Evolutionary conservation across 2,797 vertebrate genomes (phyloP).

Genomic region (Luscinia luscinia): DNA sequence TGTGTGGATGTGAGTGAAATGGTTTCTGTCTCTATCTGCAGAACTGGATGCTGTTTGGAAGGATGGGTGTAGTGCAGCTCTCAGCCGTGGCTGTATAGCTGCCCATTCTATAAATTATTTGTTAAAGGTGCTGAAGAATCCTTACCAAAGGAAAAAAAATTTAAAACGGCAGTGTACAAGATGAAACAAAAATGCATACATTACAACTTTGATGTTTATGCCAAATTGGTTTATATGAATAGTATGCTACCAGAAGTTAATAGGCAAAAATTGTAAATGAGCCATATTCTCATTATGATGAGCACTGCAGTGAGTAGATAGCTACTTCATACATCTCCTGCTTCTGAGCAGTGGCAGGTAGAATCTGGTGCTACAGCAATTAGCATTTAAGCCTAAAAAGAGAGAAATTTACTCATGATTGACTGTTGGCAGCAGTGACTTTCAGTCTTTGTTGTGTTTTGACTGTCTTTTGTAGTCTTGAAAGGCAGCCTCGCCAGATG

Average conservation of each 20-base stretch:
- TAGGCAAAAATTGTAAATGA: not conserved
- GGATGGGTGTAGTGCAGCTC: not conserved
- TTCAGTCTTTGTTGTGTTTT: not conserved
- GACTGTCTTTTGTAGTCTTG: not conserved
- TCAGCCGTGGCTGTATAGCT: not conserved
- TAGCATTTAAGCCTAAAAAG: not conserved
- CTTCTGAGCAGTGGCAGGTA: not conserved
- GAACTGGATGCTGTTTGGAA: not conserved
- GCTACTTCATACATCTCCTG: not conserved
- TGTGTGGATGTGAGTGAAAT: not conserved
- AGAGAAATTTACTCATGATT: not conserved
- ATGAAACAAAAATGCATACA: not conserved
- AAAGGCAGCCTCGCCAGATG: not conserved
- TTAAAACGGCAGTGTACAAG: not conserved
- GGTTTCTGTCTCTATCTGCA: not conserved
- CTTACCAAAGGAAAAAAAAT: not conserved
- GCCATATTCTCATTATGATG: not conserved
- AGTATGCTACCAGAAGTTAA: not conserved
- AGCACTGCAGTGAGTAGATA: not conserved
- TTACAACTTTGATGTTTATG: not conserved
- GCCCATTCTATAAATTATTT: not conserved
- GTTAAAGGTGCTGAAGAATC: not conserved
- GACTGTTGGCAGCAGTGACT: not conserved
- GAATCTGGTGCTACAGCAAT: not conserved
- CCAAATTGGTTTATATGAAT: not conserved